Percentiles rank a stretch among this genome's conserved stretches.
phyloP scores from a whole-genome alignment of 2,113 vertebrate species.

The Archocentrus centrarchus region DNA sequence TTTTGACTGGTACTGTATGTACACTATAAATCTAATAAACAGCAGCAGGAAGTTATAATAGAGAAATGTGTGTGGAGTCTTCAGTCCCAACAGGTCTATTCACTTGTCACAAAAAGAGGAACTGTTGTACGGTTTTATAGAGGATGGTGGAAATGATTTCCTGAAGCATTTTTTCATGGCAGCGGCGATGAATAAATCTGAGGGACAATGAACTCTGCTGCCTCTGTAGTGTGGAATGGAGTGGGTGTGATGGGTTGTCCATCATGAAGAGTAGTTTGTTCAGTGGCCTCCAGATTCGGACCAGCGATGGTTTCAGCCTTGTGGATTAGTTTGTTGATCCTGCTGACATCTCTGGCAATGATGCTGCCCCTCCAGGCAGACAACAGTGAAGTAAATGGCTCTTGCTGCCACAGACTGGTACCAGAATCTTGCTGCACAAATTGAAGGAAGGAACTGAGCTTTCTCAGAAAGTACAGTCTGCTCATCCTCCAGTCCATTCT shows the following conservation, averaged over 20 bases:
- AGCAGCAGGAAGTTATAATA: no score
- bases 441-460: neutral
- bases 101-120: no score
- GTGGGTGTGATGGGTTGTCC: neutral
- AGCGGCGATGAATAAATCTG: neutral
- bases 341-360: neutral
- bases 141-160: neutral
- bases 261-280: neutral
- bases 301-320: neutral
- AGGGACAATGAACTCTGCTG: neutral
- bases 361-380: neutral
- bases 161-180: neutral
- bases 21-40: no score
- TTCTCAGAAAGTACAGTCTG: neutral
- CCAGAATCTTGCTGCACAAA: neutral
- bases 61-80: no score
- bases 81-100: no score
- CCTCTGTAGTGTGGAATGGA: neutral
- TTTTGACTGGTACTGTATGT: no score
- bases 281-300: neutral
- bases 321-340: neutral
- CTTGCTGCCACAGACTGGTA: neutral
- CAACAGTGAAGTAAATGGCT: no score
- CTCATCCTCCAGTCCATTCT: neutral
- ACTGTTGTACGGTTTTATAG: no score